Percentiles rank a stretch among this genome's conserved stretches.
Evolutionary conservation across 2,113 vertebrate species (phyloP).

Genomic region (Synchiropus splendidus): DNA sequence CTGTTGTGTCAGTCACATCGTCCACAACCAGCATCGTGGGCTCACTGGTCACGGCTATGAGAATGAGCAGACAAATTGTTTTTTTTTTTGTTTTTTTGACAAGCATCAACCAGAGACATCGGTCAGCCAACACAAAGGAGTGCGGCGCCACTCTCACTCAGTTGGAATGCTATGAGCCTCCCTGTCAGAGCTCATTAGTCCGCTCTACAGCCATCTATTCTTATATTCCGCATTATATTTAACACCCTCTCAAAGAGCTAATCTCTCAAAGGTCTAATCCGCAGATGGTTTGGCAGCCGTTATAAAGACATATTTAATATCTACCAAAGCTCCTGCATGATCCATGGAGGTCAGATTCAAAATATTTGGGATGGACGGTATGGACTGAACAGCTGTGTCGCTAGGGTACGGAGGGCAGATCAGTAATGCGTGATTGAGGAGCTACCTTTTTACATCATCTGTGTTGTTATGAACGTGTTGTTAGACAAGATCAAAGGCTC

Average conservation of each 20-base stretch:
- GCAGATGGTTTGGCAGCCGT: constrained; percentile 57
- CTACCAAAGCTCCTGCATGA: constrained; percentile 50
- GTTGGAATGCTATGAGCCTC: constrained; percentile 29
- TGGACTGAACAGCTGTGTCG: constrained; percentile 52
- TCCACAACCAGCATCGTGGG: constrained; percentile 89
- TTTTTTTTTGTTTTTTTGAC: neutral
- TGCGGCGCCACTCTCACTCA: constrained; percentile 13
- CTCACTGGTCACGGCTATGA: constrained; percentile 89
- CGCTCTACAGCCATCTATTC: constrained; percentile 44
- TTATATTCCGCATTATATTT: constrained; percentile 47
- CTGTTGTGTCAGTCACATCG: constrained; percentile 79
- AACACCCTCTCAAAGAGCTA: constrained; percentile 42
- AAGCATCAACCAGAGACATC: neutral
- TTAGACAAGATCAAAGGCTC: constrained; percentile 7
- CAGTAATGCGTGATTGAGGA: constrained; percentile 4
- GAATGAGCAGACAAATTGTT: constrained; percentile 2
- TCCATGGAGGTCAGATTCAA: constrained; percentile 48
- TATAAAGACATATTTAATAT: constrained; percentile 63
- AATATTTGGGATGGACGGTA: constrained; percentile 48
- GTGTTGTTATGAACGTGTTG: constrained; percentile 17
- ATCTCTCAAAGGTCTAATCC: constrained; percentile 62
- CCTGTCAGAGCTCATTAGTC: constrained; percentile 36
- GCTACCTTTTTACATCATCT: constrained; percentile 13
- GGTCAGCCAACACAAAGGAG: constrained; percentile 8
- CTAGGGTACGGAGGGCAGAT: constrained; percentile 36